Evolutionary conservation across 2,888 invertebrate genomes (phyloP).

Genomic region (Hermaeophaga mercurialis): DNA sequence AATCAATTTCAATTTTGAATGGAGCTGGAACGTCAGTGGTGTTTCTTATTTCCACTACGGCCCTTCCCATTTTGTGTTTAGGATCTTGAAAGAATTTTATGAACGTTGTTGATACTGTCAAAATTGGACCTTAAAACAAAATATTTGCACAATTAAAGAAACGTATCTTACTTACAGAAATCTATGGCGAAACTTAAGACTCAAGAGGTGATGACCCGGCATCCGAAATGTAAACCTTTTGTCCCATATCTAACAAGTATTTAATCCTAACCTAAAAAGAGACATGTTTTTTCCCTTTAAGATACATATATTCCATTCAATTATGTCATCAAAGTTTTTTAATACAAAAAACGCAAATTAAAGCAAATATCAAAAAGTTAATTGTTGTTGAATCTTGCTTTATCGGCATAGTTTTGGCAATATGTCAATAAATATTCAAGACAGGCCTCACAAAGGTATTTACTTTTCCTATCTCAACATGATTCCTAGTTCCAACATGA

Average conservation of each 20-base stretch:
- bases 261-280: neutral
- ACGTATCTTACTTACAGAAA: neutral
- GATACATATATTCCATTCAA: neutral
- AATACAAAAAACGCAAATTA: no score
- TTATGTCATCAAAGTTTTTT: neutral
- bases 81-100: constrained; percentile 34
- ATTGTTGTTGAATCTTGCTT: no score
- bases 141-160: neutral
- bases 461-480: neutral
- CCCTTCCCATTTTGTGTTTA: constrained; percentile 20
- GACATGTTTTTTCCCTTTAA: neutral
- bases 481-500: no score
- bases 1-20: constrained; percentile 53
- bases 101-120: constrained; percentile 33
- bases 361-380: neutral
- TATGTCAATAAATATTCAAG: no score
- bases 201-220: neutral
- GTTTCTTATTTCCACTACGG: constrained; percentile 52
- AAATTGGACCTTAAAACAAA: constrained; percentile 33
- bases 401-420: no score
- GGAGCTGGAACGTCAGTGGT: constrained; percentile 45
- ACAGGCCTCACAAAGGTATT: neutral
- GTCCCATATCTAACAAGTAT: neutral
- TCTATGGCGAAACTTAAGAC: neutral
- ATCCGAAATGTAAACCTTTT: no score